Conservation (phyloP, 2,888 invertebrate genomes). For the Drosophila lacicola region DNA sequence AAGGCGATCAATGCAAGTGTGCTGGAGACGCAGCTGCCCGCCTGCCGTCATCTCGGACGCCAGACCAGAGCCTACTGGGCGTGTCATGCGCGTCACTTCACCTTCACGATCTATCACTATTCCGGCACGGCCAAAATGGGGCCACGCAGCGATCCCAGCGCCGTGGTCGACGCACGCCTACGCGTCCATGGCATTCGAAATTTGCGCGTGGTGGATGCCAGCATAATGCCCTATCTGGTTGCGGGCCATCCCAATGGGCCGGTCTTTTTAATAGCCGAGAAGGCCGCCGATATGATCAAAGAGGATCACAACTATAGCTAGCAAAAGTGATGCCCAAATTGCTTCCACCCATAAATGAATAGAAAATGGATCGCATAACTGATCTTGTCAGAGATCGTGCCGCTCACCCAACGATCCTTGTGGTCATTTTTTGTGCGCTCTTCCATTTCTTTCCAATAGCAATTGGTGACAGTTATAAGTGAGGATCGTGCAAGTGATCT, state of each 20-base stretch:
- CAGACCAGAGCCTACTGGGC: slow-evolving; percentile 88
- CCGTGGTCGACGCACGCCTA: slow-evolving; percentile 88
- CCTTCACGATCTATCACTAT: slow-evolving; percentile 88
- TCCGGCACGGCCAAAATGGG: slow-evolving; percentile 89
- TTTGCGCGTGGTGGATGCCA: slow-evolving; percentile 87
- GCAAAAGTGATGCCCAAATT: neutral
- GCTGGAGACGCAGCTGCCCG: slow-evolving; percentile 86
- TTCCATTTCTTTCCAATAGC: too few species aligned
- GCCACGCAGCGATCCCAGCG: slow-evolving; percentile 86
- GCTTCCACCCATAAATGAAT: neutral
- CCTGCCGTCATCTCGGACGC: slow-evolving; percentile 86
- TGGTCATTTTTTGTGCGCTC: too few species aligned
- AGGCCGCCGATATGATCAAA: slow-evolving; percentile 87
- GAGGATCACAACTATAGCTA: slow-evolving; percentile 82
- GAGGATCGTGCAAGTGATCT: neutral
- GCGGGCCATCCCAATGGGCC: slow-evolving; percentile 87
- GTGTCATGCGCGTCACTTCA: slow-evolving; percentile 87
- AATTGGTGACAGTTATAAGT: neutral
- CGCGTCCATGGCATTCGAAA: slow-evolving; percentile 86
- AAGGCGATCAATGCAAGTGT: slow-evolving; percentile 86
- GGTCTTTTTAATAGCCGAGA: slow-evolving; percentile 87
- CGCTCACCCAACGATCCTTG: slow-evolving; percentile 3
- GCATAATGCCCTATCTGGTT: slow-evolving; percentile 86
- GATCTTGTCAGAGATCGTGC: neutral
- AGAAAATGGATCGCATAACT: neutral